Percentiles rank a stretch among this genome's conserved stretches.
These are phyloP conservation scores for Melanostoma scalare DNA, from an alignment of 2,888 invertebrate species.

Conservation along the genomic window DNA sequence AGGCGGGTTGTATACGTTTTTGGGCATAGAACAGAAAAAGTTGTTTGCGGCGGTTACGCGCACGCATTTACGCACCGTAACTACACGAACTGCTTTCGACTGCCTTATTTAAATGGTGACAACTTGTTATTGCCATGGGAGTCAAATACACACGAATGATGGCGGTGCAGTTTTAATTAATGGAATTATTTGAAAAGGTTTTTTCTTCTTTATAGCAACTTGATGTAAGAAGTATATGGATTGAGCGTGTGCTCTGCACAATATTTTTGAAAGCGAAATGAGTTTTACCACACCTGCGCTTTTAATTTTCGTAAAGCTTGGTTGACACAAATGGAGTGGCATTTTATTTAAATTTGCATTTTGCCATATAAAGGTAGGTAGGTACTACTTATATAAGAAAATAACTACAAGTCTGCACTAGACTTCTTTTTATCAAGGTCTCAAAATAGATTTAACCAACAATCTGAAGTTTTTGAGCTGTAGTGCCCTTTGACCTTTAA, in stretches of 20 bases:
- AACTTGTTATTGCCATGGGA: conserved; percentile 64
- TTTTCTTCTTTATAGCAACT: conserved; percentile 1
- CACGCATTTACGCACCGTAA: conserved; percentile 64
- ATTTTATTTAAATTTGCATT: too few relatives aligned
- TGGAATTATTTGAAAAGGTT: conserved; percentile 20
- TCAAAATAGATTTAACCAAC: too few relatives aligned
- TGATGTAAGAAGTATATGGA: conserved; percentile 41
- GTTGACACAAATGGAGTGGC: too few relatives aligned
- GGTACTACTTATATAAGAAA: too few relatives aligned
- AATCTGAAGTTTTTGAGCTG: too few relatives aligned
- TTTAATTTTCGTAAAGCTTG: conserved; percentile 23
- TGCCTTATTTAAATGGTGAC: conserved; percentile 59
- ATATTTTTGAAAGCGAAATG: conserved; percentile 56
- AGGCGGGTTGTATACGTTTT: conserved; percentile 16
- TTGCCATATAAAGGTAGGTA: too few relatives aligned
- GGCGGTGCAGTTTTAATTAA: conserved; percentile 57
- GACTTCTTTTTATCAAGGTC: too few relatives aligned
- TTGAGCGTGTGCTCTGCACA: conserved; percentile 52
- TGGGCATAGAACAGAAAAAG: conserved; percentile 13
- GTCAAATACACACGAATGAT: conserved; percentile 25
- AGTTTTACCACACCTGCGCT: conserved; percentile 61
- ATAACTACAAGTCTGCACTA: too few relatives aligned
- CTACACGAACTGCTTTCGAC: conserved; percentile 60
- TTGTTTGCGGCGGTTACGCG: conserved; percentile 9
- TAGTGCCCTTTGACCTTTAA: too few relatives aligned